Evolutionary conservation across 2,888 invertebrate genomes (phyloP).

Genomic region (Gymnocheta viridis): DNA sequence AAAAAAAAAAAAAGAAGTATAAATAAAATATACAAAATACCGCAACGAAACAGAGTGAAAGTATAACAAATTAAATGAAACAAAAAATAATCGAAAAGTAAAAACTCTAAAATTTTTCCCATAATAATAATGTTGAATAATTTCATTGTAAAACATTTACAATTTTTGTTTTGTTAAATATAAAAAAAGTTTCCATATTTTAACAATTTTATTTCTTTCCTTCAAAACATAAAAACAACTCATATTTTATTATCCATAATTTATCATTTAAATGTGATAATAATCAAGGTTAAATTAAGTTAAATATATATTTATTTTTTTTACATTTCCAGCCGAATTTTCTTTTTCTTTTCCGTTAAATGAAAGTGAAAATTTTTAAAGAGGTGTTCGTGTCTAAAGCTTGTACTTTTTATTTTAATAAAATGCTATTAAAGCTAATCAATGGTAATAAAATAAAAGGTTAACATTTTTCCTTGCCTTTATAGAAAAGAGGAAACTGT

Average conservation of each 20-base stretch:
- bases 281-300: conserved; percentile 68
- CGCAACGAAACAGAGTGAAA: conserved; percentile 57
- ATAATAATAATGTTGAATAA: conserved; percentile 47
- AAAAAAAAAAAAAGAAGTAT: background rate
- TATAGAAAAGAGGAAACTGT: conserved; percentile 25
- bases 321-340: conserved; percentile 3
- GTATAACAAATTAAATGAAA: conserved; percentile 59
- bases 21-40: conserved; percentile 10
- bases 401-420: conserved; percentile 35
- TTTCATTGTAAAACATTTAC: conserved; percentile 27
- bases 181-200: background rate
- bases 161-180: conserved; percentile 14
- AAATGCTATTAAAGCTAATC: conserved; percentile 63
- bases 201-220: conserved; percentile 7
- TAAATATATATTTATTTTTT: conserved; percentile 18
- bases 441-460: conserved; percentile 65
- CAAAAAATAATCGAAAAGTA: background rate
- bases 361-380: conserved; percentile 52
- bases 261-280: conserved; percentile 67
- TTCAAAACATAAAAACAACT: conserved; percentile 2
- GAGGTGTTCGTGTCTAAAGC: conserved; percentile 24
- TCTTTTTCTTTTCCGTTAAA: conserved; percentile 37
- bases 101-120: conserved; percentile 35
- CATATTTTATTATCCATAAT: conserved; percentile 54
- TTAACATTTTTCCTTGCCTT: background rate